Percentiles rank a stretch among this genome's conserved stretches.
Evolutionary conservation across 2,113 vertebrate species (phyloP).

Genomic region (Polyodon spathula): DNA sequence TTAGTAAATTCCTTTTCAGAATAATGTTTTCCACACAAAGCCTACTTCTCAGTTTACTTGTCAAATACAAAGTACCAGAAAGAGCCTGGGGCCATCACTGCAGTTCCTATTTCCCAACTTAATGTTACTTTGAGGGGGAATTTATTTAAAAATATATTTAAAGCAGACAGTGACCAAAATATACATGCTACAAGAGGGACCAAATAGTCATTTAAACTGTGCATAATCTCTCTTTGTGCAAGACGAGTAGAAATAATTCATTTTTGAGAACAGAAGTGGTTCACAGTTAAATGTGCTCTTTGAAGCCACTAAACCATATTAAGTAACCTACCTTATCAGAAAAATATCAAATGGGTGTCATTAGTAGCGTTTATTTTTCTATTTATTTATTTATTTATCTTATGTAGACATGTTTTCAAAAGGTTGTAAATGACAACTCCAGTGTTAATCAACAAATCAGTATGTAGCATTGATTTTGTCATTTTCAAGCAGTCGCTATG

Average conservation of each 20-base stretch:
- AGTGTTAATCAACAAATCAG: too few relatives aligned
- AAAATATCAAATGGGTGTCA: too few relatives aligned
- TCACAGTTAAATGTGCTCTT: background rate
- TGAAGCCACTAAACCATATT: too few relatives aligned
- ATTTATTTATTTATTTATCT: too few relatives aligned
- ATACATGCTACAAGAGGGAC: slow-evolving; percentile 17
- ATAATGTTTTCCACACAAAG: slow-evolving; percentile 59
- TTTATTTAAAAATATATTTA: slow-evolving; percentile 35
- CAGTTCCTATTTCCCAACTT: slow-evolving; percentile 54
- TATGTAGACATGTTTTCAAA: too few relatives aligned
- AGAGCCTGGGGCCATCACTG: slow-evolving; percentile 46
- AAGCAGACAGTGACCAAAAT: slow-evolving; percentile 40
- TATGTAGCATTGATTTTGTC: too few relatives aligned
- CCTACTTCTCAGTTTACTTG: slow-evolving; percentile 60
- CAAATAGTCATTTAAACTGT: slow-evolving; percentile 30
- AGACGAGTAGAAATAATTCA: slow-evolving; percentile 15
- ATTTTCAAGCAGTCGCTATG: too few relatives aligned
- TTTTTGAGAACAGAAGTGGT: background rate
- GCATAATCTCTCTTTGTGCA: slow-evolving; percentile 22
- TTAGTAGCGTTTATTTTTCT: too few relatives aligned
- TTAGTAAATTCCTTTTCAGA: slow-evolving; percentile 59
- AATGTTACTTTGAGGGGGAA: slow-evolving; percentile 50
- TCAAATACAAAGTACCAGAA: slow-evolving; percentile 67
- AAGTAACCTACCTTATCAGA: too few relatives aligned
- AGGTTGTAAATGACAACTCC: too few relatives aligned